Percentiles rank a stretch among this genome's conserved stretches.
Evolutionary conservation across 2,888 invertebrate genomes (phyloP).

Genomic region (Andrena camellia): DNA sequence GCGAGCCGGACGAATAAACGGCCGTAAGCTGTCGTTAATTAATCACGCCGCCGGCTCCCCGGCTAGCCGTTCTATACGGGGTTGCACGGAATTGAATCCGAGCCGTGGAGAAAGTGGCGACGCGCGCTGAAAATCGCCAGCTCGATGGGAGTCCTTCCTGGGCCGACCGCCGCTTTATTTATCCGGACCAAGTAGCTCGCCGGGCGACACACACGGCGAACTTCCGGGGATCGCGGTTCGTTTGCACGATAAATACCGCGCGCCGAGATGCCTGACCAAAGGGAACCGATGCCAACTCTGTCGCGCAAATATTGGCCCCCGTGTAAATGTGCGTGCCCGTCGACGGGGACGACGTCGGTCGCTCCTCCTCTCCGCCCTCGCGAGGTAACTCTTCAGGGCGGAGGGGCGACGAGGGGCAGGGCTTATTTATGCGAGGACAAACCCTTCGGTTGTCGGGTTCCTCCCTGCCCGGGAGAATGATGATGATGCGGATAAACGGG

Average conservation of each 20-base stretch:
- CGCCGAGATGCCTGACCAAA: conserved; percentile 55
- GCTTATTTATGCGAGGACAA: conserved; percentile 26
- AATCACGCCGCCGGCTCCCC: conserved; percentile 18
- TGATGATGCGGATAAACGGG: not conserved
- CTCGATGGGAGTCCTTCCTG: conserved; percentile 42
- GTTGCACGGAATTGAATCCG: not conserved
- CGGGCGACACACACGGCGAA: conserved; percentile 10
- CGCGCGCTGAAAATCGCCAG: conserved; percentile 24
- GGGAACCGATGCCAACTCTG: conserved; percentile 66
- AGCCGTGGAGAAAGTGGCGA: not conserved
- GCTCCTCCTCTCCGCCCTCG: not conserved
- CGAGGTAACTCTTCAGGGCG: not conserved
- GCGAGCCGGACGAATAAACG: conserved; percentile 22
- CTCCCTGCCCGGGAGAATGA: not conserved
- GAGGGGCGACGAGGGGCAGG: not conserved
- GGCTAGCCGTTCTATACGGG: no score
- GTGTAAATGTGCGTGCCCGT: conserved; percentile 54
- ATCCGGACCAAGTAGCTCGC: conserved; percentile 48
- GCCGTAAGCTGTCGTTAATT: conserved; percentile 29
- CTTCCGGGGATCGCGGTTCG: conserved; percentile 54
- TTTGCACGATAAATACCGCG: conserved; percentile 71
- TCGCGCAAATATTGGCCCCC: conserved; percentile 66
- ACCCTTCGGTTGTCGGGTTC: conserved; percentile 4
- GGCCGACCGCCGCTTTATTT: conserved; percentile 44
- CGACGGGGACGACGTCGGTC: not conserved